Evolutionary conservation across 2,888 invertebrate genomes (phyloP).

Genomic region (Oligia strigilis): DNA sequence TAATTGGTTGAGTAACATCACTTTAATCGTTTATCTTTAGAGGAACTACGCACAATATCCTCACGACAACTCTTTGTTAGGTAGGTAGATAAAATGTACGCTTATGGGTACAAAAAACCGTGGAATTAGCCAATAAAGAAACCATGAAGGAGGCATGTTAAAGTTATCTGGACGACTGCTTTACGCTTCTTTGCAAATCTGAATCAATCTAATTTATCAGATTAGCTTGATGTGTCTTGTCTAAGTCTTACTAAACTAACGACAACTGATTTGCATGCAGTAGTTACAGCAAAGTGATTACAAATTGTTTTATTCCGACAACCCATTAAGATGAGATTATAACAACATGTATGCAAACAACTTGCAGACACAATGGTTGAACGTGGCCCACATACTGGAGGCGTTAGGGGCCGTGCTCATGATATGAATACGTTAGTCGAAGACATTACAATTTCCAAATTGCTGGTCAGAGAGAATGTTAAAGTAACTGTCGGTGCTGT

Average conservation of each 20-base stretch:
- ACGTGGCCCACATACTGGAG: conserved; percentile 56
- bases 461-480: background rate
- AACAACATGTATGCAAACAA: conserved; percentile 57
- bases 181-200: conserved; percentile 1
- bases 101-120: conserved; percentile 8
- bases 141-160: conserved; percentile 6
- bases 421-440: conserved; percentile 38
- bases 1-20: conserved; percentile 48
- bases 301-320: conserved; percentile 58
- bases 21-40: conserved; percentile 42
- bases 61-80: conserved; percentile 48
- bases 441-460: conserved; percentile 2
- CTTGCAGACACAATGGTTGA: conserved; percentile 52
- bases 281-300: conserved; percentile 39
- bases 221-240: background rate
- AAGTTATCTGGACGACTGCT: conserved; percentile 11
- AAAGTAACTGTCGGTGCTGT: background rate
- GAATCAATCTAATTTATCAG: background rate
- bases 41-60: conserved; percentile 49
- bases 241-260: background rate
- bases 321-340: conserved; percentile 59
- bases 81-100: conserved; percentile 22
- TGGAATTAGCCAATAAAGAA: conserved; percentile 28
- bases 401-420: conserved; percentile 49
- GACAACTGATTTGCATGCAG: conserved; percentile 18